Base-by-base conservation (phyloP, 2,888 invertebrate genomes). In the Drosophila macrospina region DNA sequence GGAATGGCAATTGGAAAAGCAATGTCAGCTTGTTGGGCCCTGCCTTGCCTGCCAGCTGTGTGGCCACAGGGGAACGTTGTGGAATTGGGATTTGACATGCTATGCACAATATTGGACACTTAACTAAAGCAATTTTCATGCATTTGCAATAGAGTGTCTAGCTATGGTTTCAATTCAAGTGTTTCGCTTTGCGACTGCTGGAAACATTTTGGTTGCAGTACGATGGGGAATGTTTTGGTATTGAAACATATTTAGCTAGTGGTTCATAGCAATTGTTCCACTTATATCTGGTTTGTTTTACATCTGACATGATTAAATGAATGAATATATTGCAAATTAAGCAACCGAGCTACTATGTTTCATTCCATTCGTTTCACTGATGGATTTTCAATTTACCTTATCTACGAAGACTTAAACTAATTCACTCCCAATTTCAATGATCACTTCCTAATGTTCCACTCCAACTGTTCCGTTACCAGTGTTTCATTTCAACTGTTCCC, bases 1-100 rank as follows among this genome's bases (percentile, higher is more conserved):
- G 71, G 69, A 67, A 72, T 72, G 47, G 36, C 59, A 70, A 65
- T 56, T 39, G 55, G 28, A 34, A 28, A 41, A 20, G 20, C 59
- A 57, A 13, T 44, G 30, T 10, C 44, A 36, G 26, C 39, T 57
- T 34, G 55, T 2, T 52, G 45, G 28, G 45, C 57, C 28, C 41
- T 20, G n/a, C n/a, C n/a, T 20, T 16, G 15, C 11, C 39, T 51
- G 51, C 30, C 51, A 34, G 37, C 26, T 16, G 15, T 44, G 32
- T 28, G 60, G n/a, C 30, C 44, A n/a, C 26, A 13, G n/a, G 26
- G 51, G 41, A 42, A 56, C 34, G 51, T 39, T 59, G 5, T 57
- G 48, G 45, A 54, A 41, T 63, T 57, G 70, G 41, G n/a, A 62
- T 32, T 45, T 59, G 37, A 50, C 41, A 24, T 7, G 36, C 26